Evolutionary conservation across 2,113 vertebrate genomes (phyloP), one percentile per base, ranked within the genome.

Genomic region (Heterotilapia buettikoferi): DNA sequence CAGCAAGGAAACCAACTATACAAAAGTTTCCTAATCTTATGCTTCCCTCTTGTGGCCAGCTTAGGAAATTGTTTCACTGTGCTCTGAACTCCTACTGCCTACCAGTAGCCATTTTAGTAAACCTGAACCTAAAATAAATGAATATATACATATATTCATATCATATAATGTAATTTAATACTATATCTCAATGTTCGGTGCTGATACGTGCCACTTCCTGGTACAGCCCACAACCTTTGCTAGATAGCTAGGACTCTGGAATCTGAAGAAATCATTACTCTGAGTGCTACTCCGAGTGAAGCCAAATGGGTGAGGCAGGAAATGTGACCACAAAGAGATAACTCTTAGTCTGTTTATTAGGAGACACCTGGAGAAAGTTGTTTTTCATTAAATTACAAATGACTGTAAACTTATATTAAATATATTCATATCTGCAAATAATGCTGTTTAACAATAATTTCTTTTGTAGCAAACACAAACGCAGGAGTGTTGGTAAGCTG

Each of bases 21-120:
- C n/a, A 21, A 71, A 80, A 1, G 2, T 66, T 92, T 56, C 9
- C 19, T 92, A 89, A 91, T 94, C 90, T 91, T 33, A 89, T 92
- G 63, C 61, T 95, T 38, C 93, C 92, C 90, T 14, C 94, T 73
- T 31, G 88, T 92, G 95, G 86, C 19, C 80, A 57, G 1, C 14
- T 47, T 7, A 12, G 18, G 57, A 29, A 54, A 53, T 16, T 52
- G 21, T 80, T 83, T 43, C 12, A 79, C 11, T 78, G 71, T 19
- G 9, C 16, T 50, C 13, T 31, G 16, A 47, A 47, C 24, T 43
- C 7, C 12, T 71, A 24, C n/a, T 71, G 38, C 38, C 13, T 16
- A 76, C 24, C 24, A 47, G 71, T 47, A 76, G 24, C 43, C 40
- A 76, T 76, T 76, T 73, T 29, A 47, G 24, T 47, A 13, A 50